These are phyloP conservation scores for Sebastes itinus DNA, from an alignment of 2,797 vertebrate genomes.

Conservation along the genomic window DNA sequence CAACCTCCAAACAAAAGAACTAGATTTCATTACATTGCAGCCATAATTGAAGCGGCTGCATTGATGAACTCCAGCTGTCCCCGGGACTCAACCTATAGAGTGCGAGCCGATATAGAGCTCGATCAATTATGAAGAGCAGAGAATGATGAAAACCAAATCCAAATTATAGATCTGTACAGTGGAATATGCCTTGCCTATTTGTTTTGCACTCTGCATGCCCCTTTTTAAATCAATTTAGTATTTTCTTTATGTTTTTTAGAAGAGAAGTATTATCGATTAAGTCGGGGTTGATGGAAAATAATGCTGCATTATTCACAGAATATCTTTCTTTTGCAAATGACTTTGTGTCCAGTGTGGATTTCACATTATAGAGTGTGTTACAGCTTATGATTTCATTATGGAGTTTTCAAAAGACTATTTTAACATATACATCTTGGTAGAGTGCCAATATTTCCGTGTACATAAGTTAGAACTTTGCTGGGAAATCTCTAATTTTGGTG, in stretches of 20 bases:
- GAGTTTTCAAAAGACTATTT: neutral
- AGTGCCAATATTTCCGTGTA: neutral
- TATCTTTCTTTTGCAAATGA: neutral
- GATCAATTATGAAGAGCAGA: slow-evolving; percentile 38
- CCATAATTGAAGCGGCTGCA: slow-evolving; percentile 13
- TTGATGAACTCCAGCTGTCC: slow-evolving; percentile 43
- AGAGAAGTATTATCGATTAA: slow-evolving; percentile 30
- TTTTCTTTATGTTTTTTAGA: slow-evolving; percentile 42
- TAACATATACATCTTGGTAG: neutral
- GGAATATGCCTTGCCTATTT: slow-evolving; percentile 12
- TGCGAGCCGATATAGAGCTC: neutral
- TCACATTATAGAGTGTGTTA: neutral
- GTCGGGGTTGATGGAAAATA: slow-evolving; percentile 8
- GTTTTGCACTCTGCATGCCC: slow-evolving; percentile 2
- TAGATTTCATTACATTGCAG: neutral
- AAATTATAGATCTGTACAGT: slow-evolving; percentile 43
- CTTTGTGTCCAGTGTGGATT: neutral
- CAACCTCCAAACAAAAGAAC: slow-evolving; percentile 4
- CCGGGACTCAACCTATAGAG: neutral
- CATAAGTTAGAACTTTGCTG: neutral
- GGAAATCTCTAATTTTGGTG: neutral
- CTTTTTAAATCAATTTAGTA: slow-evolving; percentile 33
- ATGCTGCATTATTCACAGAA: neutral
- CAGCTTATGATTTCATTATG: neutral
- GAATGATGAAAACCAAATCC: slow-evolving; percentile 24